Percentiles rank a stretch among this genome's conserved stretches.
Conservation (phyloP, 2,797 vertebrate species). For the Trachurus trachurus region DNA sequence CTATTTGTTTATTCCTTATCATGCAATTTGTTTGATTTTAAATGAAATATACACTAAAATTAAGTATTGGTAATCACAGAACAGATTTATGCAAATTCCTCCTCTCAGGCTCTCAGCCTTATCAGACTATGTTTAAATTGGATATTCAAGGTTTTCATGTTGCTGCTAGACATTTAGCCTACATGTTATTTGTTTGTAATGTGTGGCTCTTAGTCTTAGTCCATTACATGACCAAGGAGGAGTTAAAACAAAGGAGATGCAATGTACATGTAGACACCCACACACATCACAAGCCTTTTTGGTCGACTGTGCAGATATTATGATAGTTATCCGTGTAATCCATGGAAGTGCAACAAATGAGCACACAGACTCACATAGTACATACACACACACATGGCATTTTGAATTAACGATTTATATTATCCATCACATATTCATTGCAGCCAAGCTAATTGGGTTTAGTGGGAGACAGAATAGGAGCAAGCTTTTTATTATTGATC, state of each 20-base stretch:
- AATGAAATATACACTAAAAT: too few relatives aligned
- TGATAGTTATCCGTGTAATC: neutral
- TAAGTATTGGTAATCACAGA: neutral
- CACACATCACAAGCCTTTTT: neutral
- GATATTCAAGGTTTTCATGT: neutral
- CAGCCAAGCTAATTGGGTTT: slow-evolving; percentile 32
- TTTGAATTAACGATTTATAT: neutral
- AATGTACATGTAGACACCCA: neutral
- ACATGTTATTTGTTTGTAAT: neutral
- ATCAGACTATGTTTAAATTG: neutral
- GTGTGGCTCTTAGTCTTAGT: neutral
- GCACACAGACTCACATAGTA: neutral
- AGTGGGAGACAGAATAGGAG: slow-evolving; percentile 23
- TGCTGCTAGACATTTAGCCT: too few relatives aligned
- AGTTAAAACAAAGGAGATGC: neutral
- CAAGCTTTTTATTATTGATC: slow-evolving; percentile 37
- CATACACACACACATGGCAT: neutral
- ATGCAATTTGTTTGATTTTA: too few relatives aligned
- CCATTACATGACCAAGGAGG: neutral
- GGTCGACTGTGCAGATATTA: neutral
- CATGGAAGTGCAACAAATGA: neutral
- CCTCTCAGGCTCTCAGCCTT: neutral
- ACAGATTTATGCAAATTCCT: neutral
- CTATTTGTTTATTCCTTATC: too few relatives aligned
- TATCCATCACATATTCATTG: slow-evolving; percentile 32